A percentile compares a stretch with the other conserved stretches of the same genome.
Evolutionary conservation across 2,797 vertebrate genomes (phyloP).

Genomic region (Danio tinwini): DNA sequence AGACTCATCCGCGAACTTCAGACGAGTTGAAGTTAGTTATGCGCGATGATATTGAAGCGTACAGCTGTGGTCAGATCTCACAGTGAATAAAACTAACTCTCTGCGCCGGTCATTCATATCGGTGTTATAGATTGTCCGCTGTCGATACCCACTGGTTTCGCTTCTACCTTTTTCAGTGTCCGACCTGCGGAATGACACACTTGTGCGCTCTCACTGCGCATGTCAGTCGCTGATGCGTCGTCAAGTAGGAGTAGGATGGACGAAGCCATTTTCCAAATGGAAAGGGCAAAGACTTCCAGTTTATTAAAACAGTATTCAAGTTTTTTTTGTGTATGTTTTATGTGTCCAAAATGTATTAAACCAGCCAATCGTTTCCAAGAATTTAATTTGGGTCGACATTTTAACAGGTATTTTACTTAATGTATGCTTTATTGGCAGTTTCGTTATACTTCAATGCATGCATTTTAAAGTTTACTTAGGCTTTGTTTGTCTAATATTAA

Average conservation of each 20-base stretch:
- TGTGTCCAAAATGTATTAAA: neutral
- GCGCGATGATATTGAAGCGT: neutral
- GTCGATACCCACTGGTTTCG: constrained; percentile 18
- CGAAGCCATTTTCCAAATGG: neutral
- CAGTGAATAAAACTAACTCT: neutral
- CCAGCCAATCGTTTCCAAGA: no score
- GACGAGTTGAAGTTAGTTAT: neutral
- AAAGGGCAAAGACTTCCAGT: neutral
- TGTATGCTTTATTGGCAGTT: no score
- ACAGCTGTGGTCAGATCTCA: neutral
- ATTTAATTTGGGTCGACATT: no score
- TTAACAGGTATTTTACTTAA: no score
- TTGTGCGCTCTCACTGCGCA: constrained; percentile 17
- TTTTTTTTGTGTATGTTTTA: neutral
- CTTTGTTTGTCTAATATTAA: neutral
- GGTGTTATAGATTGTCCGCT: neutral
- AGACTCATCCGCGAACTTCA: neutral
- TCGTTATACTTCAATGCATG: neutral
- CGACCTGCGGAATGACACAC: constrained; percentile 7
- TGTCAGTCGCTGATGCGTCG: constrained; percentile 1
- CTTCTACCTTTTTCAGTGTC: neutral
- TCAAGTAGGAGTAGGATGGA: neutral
- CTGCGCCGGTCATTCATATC: neutral
- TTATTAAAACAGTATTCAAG: neutral
- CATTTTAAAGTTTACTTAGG: neutral